A percentile compares a stretch with the other conserved stretches of the same genome.
phyloP scores from a whole-genome alignment of 1,140 invertebrate species.

The Drosophila bipectinata region DNA sequence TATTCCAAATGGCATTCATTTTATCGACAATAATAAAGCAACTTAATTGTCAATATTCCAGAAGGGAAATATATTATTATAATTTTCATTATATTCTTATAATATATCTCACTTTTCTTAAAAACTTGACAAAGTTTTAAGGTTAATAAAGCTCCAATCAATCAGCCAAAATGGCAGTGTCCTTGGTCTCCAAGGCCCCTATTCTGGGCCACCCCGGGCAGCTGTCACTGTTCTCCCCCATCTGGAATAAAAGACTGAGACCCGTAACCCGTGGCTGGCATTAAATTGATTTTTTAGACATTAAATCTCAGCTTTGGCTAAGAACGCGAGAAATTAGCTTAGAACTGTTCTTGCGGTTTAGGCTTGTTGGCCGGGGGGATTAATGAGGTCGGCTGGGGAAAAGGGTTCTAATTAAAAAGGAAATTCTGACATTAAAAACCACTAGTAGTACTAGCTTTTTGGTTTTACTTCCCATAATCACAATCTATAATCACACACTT shows the following conservation, averaged over 20 bases:
- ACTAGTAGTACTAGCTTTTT: too few species aligned
- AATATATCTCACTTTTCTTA: too few species aligned
- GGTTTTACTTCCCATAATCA: too few species aligned
- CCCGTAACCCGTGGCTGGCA: slow-evolving; percentile 19
- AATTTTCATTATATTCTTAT: too few species aligned
- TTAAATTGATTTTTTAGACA: slow-evolving; percentile 75
- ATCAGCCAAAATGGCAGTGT: slow-evolving; percentile 30
- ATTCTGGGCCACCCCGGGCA: slow-evolving; percentile 2
- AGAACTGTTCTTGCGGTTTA: slow-evolving; percentile 42
- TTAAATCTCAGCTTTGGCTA: slow-evolving; percentile 40
- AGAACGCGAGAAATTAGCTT: slow-evolving; percentile 35
- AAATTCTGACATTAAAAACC: slow-evolving; percentile 11
- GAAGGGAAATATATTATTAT: too few species aligned
- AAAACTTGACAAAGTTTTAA: too few species aligned
- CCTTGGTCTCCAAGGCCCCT: slow-evolving; percentile 3
- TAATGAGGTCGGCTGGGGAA: background rate
- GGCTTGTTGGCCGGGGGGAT: slow-evolving; percentile 8
- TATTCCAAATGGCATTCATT: background rate
- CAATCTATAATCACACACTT: background rate
- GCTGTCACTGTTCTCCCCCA: slow-evolving; percentile 32
- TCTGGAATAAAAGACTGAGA: slow-evolving; percentile 4
- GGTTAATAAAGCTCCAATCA: background rate
- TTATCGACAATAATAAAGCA: background rate
- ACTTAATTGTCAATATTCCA: slow-evolving; percentile 23
- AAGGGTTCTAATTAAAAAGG: slow-evolving; percentile 29